Evolutionary conservation across 2,888 invertebrate species (phyloP).

Genomic region (Eledona agricola): DNA sequence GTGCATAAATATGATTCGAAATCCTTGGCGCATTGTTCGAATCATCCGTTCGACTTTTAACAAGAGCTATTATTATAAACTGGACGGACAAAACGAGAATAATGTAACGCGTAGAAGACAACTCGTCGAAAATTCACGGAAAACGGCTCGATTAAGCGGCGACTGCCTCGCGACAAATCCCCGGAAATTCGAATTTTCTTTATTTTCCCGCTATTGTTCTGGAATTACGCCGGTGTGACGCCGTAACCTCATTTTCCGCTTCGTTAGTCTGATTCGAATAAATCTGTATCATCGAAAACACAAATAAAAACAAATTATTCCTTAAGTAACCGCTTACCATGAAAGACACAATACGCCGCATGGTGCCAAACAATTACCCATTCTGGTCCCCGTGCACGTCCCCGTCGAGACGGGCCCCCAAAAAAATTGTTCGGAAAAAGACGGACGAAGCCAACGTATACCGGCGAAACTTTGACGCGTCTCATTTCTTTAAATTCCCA

Average conservation of each 20-base stretch:
- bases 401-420: constrained; percentile 2
- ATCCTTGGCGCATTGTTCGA: constrained; percentile 37
- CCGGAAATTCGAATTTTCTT: constrained; percentile 32
- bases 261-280: constrained; percentile 33
- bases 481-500: constrained; percentile 36
- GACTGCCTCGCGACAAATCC: constrained; percentile 26
- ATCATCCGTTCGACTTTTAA: constrained; percentile 30
- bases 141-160: constrained; percentile 28
- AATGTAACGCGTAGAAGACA: constrained; percentile 21
- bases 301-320: constrained; percentile 36
- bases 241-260: constrained; percentile 35
- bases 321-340: constrained; percentile 37
- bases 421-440: constrained; percentile 20
- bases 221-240: constrained; percentile 32
- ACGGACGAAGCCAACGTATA: constrained; percentile 19
- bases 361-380: constrained; percentile 34
- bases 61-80: constrained; percentile 31
- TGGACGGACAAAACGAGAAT: constrained; percentile 33
- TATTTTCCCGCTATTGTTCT: constrained; percentile 33
- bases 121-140: constrained; percentile 29
- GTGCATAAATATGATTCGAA: constrained; percentile 38
- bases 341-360: constrained; percentile 34
- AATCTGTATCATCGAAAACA: constrained; percentile 33
- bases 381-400: constrained; percentile 18
- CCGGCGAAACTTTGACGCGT: constrained; percentile 34